Percentiles rank a stretch among this genome's conserved stretches.
These are phyloP conservation scores for Rhipidura dahli DNA, from an alignment of 2,113 vertebrate species.

Conservation along the genomic window DNA sequence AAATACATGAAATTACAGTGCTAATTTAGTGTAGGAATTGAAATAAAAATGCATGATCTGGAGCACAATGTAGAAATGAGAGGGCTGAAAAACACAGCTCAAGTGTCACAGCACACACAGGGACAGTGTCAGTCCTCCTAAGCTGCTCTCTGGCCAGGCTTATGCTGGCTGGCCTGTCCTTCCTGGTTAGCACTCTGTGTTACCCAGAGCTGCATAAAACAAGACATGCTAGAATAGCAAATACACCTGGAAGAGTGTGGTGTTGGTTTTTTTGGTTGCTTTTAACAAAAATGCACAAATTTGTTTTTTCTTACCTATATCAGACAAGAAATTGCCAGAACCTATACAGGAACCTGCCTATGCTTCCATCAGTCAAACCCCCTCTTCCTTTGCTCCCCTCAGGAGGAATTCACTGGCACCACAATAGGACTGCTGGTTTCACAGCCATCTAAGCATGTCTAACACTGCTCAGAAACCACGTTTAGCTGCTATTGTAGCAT, in stretches of 20 bases:
- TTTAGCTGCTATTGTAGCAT: neutral
- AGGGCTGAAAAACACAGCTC: neutral
- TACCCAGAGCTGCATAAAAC: neutral
- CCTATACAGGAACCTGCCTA: neutral
- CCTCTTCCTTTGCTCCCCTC: neutral
- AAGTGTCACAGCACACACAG: neutral
- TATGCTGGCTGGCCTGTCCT: neutral
- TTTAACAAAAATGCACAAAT: neutral
- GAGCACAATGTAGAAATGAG: neutral
- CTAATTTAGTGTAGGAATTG: neutral
- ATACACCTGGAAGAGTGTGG: neutral
- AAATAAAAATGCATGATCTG: neutral
- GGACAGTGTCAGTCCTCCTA: neutral
- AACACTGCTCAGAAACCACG: neutral
- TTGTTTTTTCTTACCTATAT: neutral
- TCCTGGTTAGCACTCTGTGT: neutral
- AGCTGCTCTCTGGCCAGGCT: neutral
- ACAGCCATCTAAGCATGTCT: neutral
- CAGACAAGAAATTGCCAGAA: neutral
- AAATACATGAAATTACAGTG: neutral
- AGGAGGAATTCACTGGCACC: neutral
- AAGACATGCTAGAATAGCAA: neutral
- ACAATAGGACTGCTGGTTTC: neutral
- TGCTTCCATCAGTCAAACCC: rapidly evolving
- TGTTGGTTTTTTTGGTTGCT: rapidly evolving